Evolutionary conservation across 1,140 invertebrate species (phyloP), one percentile per base, ranked within the genome.

Genomic region (Heliconius eleuchia): DNA sequence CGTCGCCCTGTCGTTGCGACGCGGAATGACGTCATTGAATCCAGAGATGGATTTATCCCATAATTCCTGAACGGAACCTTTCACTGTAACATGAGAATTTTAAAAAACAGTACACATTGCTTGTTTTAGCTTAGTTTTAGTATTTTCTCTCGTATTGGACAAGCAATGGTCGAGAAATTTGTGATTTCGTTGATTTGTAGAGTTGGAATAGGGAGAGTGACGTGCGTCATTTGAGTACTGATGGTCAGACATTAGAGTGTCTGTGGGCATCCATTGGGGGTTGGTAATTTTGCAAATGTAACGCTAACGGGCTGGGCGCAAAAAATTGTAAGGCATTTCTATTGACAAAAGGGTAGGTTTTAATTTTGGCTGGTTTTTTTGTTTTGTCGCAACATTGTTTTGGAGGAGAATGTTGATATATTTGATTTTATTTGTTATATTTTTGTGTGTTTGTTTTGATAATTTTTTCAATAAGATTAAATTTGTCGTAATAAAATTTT

Each of bases 211-310:
- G 89, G 84, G 84, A 84, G 85, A 87, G 84, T 92, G 91, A 92
- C 90, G 88, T 91, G 86, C 88, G 86, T 90, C 91, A 92, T 93
- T 93, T 93, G 91, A 88, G 88, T 82, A 82, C 89, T 92, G 92
- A 93, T 93, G 91, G 92, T 87, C 83, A 83, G 84, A 90, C 92
- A 93, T 93, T 93, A 93, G 88, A 87, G 87, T 87, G 92, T 93
- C 92, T 93, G 90, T 90, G 86, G 89, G 71, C 71, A 72, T 72
- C 71, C 60, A 66, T 66, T 66, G 60, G 60, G 88, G 87, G 82
- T 84, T 83, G 76, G 84, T 91, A 92, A 93, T 92, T 91, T 89
- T 83, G 87, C 86, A 91, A 92, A 93, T 92, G 90, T 85, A 77
- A 86, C 83, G 85, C 83, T 85, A 89, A 88, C 86, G 86, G 87